These are phyloP conservation scores for Adrianichthys oophorus DNA, from an alignment of 2,797 vertebrate genomes.

Conservation along the genomic window DNA sequence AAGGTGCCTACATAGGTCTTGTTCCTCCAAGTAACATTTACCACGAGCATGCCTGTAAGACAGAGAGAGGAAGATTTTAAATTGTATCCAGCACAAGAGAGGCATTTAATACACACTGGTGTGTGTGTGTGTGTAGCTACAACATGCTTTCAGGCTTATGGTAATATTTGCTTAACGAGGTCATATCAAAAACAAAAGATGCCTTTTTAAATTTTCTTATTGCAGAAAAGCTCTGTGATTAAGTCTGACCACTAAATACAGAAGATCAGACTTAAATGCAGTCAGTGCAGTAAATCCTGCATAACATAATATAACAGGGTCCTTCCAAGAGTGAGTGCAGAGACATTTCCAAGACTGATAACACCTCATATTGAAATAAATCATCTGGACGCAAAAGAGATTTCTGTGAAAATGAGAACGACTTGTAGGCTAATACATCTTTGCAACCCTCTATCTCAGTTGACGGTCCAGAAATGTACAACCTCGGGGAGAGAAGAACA, in stretches of 20 bases:
- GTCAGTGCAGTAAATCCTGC: conserved; percentile 26
- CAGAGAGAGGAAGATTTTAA: conserved; percentile 2
- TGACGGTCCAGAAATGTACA: conserved; percentile 43
- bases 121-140: conserved; percentile 1
- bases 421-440: conserved; percentile 39
- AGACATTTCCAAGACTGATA: conserved; percentile 33
- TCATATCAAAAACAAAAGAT: conserved; percentile 23
- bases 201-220: conserved; percentile 35
- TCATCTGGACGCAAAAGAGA: conserved; percentile 27
- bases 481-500: conserved; percentile 35
- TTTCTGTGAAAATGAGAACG: conserved; percentile 41
- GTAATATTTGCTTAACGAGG: conserved; percentile 34
- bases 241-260: conserved; percentile 35
- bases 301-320: conserved; percentile 31
- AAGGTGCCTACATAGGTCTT: conserved; percentile 98
- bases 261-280: conserved; percentile 35
- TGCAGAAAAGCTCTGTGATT: conserved; percentile 20
- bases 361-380: conserved; percentile 59
- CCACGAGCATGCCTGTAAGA: conserved; percentile 94
- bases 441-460: conserved; percentile 54
- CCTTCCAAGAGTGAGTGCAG: conserved; percentile 35
- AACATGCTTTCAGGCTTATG: neutral
- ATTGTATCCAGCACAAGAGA: neutral
- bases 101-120: neutral
- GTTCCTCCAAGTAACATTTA: conserved; percentile 99